Percentiles rank a stretch among this genome's conserved stretches.
Evolutionary conservation across 2,888 invertebrate species (phyloP).

Genomic region (Synergus itoensis): DNA sequence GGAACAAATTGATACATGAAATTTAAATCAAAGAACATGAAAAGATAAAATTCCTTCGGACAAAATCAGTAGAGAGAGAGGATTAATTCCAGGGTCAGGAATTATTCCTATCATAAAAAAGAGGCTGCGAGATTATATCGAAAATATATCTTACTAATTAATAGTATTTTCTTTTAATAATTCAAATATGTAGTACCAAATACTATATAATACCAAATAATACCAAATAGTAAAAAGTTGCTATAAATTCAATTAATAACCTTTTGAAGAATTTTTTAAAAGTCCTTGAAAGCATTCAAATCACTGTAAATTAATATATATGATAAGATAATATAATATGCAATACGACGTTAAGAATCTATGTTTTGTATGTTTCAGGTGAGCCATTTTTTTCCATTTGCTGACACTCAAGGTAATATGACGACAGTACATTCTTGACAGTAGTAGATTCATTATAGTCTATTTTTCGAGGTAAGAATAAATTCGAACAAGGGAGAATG

Average conservation of each 20-base stretch:
- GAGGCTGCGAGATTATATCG: no score
- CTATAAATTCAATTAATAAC: no score
- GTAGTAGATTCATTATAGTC: background rate
- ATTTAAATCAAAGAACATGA: background rate
- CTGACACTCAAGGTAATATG: background rate
- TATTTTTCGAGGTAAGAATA: background rate
- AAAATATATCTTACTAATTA: no score
- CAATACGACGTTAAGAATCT: no score
- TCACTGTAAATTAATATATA: background rate
- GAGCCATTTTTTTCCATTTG: background rate
- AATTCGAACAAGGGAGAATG: background rate
- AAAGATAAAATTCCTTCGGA: background rate
- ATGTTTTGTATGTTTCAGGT: background rate
- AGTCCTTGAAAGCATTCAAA: no score
- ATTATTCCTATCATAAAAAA: no score
- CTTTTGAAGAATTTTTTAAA: no score
- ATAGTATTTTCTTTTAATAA: no score
- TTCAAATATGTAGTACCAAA: no score
- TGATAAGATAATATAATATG: background rate
- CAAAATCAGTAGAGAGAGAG: background rate
- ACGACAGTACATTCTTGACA: background rate
- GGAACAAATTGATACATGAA: constrained; percentile 28
- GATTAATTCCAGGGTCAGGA: no score
- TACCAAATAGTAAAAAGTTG: no score
- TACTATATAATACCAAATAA: no score